Percentiles rank a stretch among this genome's conserved stretches.
These are phyloP conservation scores for Philaethria dido DNA, from an alignment of 2,888 invertebrate genomes.

Conservation along the genomic window DNA sequence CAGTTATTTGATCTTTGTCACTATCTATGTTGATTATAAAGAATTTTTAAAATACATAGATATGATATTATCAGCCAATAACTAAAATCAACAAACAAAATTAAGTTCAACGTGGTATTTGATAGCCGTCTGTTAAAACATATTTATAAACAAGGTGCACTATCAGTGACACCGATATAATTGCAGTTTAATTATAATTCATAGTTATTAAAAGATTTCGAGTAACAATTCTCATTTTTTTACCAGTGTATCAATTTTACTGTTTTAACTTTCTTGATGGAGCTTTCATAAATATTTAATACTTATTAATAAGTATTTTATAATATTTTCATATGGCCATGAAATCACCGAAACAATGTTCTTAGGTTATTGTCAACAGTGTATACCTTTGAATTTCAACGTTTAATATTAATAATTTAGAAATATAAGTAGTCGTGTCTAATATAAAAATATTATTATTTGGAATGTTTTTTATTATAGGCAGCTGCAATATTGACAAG, in stretches of 20 bases:
- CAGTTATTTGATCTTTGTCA: conserved; percentile 20
- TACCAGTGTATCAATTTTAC: not conserved
- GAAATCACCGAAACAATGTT: no score
- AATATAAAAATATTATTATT: no score
- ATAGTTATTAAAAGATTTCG: not conserved
- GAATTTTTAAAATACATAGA: conserved; percentile 1
- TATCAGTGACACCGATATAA: not conserved
- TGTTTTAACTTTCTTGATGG: no score
- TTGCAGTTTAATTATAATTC: not conserved
- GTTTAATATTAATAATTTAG: no score
- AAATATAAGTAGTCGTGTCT: no score
- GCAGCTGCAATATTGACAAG: no score
- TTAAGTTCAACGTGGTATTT: not conserved
- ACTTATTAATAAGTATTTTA: no score
- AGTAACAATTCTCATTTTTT: not conserved
- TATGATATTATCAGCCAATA: conserved; percentile 6
- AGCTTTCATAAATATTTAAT: no score
- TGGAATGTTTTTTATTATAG: no score
- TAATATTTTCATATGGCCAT: no score
- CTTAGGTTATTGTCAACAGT: no score
- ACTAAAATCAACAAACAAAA: conserved; percentile 1
- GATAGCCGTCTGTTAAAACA: not conserved
- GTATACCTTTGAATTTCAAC: no score
- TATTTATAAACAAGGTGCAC: not conserved
- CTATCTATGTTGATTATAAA: conserved; percentile 26